Conservation (phyloP, 1,140 invertebrate species). For the Trachelipus rathkii region DNA sequence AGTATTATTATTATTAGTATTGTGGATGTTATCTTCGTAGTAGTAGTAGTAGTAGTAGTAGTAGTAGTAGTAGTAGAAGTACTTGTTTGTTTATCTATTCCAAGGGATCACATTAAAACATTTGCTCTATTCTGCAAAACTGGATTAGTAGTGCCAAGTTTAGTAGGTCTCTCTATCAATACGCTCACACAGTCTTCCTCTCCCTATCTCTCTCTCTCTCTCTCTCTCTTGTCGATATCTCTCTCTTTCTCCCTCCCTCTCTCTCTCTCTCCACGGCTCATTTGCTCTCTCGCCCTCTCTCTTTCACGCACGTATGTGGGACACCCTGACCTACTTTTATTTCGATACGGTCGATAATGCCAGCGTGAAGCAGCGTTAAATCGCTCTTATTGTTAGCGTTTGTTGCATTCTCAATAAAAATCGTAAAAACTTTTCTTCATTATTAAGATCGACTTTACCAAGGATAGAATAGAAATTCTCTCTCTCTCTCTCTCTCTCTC, state of each 20-base stretch:
- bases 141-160: conserved; percentile 7
- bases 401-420: not conserved
- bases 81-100: no score
- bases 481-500: not conserved
- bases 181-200: not conserved
- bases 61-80: no score
- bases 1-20: no score
- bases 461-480: conserved; percentile 7
- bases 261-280: no score
- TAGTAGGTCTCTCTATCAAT: not conserved
- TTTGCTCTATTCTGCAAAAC: not conserved
- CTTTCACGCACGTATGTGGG: conserved; percentile 2
- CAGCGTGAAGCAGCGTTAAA: not conserved
- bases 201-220: not conserved
- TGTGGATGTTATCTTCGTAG: no score
- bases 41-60: no score
- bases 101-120: not conserved
- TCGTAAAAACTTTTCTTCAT: no score
- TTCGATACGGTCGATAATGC: conserved; percentile 7
- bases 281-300: not conserved
- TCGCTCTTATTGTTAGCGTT: not conserved
- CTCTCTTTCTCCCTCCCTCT: not conserved
- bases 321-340: conserved; percentile 8
- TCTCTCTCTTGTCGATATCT: not conserved
- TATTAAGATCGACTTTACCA: conserved; percentile 2